Evolutionary conservation across 1,140 invertebrate genomes (phyloP).

Genomic region (Drosophila sechellia): DNA sequence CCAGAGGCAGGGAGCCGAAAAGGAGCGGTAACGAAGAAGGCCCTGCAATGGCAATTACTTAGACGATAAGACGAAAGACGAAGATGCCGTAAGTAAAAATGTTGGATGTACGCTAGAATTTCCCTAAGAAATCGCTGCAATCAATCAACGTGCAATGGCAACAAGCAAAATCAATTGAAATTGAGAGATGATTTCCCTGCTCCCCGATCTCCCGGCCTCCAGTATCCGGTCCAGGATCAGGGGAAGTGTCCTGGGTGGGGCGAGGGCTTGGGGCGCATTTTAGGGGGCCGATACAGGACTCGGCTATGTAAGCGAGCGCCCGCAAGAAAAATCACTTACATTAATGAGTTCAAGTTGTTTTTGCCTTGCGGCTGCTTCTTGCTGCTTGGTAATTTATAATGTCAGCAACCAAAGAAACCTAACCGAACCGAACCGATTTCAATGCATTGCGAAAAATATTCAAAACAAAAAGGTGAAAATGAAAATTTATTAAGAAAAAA

Average conservation of each 20-base stretch:
- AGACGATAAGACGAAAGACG: slow-evolving; percentile 58
- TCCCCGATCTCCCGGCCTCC: not conserved
- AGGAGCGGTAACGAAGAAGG: not conserved
- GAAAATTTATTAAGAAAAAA: not conserved
- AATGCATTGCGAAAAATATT: slow-evolving; percentile 9
- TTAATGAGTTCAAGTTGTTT: slow-evolving; percentile 81
- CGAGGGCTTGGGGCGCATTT: not conserved
- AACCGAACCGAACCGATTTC: slow-evolving; percentile 25
- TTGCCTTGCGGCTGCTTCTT: slow-evolving; percentile 62
- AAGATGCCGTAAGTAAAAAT: slow-evolving; percentile 46
- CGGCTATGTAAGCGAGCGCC: slow-evolving; percentile 51
- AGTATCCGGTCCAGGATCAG: not conserved
- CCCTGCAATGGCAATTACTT: slow-evolving; percentile 71
- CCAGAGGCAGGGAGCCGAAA: slow-evolving; percentile 5
- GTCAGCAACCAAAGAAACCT: slow-evolving; percentile 64
- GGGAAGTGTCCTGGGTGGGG: not conserved
- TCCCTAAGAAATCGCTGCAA: slow-evolving; percentile 78
- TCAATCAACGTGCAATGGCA: slow-evolving; percentile 78
- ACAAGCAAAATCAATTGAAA: slow-evolving; percentile 82
- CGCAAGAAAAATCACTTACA: slow-evolving; percentile 82
- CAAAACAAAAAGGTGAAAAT: not conserved
- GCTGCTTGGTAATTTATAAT: slow-evolving; percentile 77
- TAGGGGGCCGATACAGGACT: not conserved
- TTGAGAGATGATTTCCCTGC: slow-evolving; percentile 77
- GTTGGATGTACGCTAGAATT: slow-evolving; percentile 58